Conservation (phyloP, 1,140 invertebrate species). For the Spodoptera frugiperda region DNA sequence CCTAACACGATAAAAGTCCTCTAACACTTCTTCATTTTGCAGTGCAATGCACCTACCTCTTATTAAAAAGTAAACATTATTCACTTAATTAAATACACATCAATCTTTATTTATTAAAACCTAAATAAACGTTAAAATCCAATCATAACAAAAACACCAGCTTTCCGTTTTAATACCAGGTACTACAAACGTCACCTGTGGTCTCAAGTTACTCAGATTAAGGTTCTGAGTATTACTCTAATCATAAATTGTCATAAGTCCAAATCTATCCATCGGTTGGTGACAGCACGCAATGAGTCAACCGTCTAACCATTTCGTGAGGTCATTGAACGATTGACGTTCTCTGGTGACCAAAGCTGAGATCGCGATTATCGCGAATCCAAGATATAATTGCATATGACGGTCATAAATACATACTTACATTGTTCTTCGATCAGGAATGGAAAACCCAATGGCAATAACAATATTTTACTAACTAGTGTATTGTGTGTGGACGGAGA, state of each 20-base stretch:
- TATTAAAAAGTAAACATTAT: too few relatives aligned
- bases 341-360: neutral
- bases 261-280: neutral
- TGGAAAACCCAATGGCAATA: slow-evolving; percentile 5
- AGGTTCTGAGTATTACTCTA: too few relatives aligned
- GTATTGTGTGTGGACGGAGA: too few relatives aligned
- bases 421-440: neutral
- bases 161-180: too few relatives aligned
- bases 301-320: neutral
- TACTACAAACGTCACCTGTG: neutral
- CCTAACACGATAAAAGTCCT: too few relatives aligned
- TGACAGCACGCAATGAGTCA: neutral
- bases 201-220: neutral
- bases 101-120: too few relatives aligned
- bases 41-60: too few relatives aligned
- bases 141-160: too few relatives aligned
- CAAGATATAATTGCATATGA: neutral
- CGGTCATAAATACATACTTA: neutral
- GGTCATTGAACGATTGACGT: slow-evolving; percentile 6
- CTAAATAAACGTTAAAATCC: too few relatives aligned
- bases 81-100: too few relatives aligned
- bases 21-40: too few relatives aligned
- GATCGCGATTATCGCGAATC: neutral
- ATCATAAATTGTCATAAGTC: neutral
- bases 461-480: slow-evolving; percentile 3